Percentiles rank a stretch among this genome's conserved stretches.
Conservation (phyloP, 2,888 invertebrate genomes). For the Axea sp. region DNA sequence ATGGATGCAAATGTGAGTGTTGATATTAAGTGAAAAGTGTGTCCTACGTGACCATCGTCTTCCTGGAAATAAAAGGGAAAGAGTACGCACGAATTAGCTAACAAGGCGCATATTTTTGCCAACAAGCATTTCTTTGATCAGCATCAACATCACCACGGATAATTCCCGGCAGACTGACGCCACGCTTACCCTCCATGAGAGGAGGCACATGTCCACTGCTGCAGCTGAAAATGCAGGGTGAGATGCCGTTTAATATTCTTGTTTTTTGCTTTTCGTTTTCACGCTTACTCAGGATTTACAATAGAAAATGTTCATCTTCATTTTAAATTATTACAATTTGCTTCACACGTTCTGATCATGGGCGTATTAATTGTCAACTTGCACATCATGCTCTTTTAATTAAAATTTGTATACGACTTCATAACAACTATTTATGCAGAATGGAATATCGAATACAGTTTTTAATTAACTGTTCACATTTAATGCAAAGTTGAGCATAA, state of each 20-base stretch:
- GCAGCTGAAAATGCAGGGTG: constrained; percentile 85
- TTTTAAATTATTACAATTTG: no score
- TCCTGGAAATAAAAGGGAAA: constrained; percentile 30
- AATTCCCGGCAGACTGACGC: constrained; percentile 80
- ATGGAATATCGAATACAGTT: no score
- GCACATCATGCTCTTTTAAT: no score
- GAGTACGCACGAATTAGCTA: constrained; percentile 3
- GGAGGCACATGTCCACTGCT: constrained; percentile 84
- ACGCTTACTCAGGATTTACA: no score
- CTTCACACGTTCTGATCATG: no score
- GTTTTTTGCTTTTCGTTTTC: no score
- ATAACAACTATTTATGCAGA: no score
- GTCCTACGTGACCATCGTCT: constrained; percentile 20
- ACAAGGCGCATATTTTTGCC: constrained; percentile 47
- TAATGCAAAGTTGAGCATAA: no score
- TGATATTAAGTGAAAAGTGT: constrained; percentile 54
- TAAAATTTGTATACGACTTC: no score
- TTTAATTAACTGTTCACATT: no score
- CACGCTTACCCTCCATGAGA: constrained; percentile 82
- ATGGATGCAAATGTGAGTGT: constrained; percentile 54
- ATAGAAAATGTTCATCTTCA: no score
- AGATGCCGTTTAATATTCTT: constrained; percentile 64
- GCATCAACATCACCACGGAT: constrained; percentile 80
- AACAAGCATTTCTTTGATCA: constrained; percentile 48
- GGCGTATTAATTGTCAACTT: no score